A percentile compares a stretch with the other conserved stretches of the same genome.
Evolutionary conservation across 2,888 invertebrate species (phyloP).

Genomic region (Acholoe squamosa): DNA sequence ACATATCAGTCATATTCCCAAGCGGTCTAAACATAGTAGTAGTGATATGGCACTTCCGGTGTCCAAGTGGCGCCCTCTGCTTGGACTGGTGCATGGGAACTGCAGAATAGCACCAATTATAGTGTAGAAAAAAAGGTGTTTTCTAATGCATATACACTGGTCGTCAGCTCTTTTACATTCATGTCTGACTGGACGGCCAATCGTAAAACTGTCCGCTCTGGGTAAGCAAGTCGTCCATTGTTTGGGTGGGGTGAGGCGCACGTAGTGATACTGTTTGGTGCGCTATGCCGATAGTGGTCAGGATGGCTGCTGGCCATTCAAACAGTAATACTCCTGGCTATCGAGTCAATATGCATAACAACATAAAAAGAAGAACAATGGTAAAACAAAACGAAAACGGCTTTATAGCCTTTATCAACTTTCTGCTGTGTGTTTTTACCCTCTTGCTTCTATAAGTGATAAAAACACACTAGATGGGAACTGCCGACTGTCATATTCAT

Average conservation of each 20-base stretch:
- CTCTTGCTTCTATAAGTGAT: too few relatives aligned
- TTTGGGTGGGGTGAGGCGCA: background rate
- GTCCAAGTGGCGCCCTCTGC: background rate
- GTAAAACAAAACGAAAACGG: too few relatives aligned
- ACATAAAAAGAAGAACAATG: too few relatives aligned
- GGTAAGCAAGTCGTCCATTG: background rate
- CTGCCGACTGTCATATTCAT: too few relatives aligned
- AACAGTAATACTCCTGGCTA: too few relatives aligned
- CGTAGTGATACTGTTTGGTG: background rate
- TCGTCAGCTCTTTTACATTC: slow-evolving; percentile 2
- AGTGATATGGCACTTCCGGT: background rate
- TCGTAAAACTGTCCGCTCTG: background rate
- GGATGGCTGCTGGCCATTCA: too few relatives aligned
- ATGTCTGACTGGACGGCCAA: background rate
- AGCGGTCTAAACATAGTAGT: background rate
- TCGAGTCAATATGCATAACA: too few relatives aligned
- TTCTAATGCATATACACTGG: slow-evolving; percentile 36
- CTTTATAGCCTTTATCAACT: too few relatives aligned
- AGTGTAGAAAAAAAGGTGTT: background rate
- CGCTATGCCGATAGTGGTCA: too few relatives aligned
- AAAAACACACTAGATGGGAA: too few relatives aligned
- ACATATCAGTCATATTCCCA: background rate
- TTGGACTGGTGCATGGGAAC: background rate
- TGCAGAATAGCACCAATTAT: slow-evolving; percentile 10
- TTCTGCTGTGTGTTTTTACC: too few relatives aligned